Base-by-base conservation (phyloP, 2,888 invertebrate genomes). In the Hypena proboscidalis region DNA sequence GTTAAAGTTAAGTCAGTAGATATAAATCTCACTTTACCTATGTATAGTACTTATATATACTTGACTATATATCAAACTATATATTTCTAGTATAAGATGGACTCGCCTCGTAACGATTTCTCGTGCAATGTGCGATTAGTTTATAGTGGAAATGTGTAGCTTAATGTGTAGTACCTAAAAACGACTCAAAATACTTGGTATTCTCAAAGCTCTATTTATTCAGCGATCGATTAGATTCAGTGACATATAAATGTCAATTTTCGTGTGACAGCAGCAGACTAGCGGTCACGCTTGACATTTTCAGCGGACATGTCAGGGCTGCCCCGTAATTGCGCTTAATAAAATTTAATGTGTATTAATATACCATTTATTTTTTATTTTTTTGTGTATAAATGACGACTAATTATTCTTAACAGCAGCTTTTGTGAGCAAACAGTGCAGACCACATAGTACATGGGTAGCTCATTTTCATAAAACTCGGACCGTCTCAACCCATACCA, bases 281-380 rank as follows among this genome's bases (percentile, higher is more conserved):
- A n/a, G 54, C 33, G 37, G 48, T 20, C 17, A 40, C 26, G 35
- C 41, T 57, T 68, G 67, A 68, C 65, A 70, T 70, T 70, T 68
- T 43, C 50, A 50, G 48, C 10, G 34, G 37, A 40, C 31, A 41
- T 49, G 54, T 65, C 67, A 70, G 63, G 67, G 70, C 30, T 68
- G 64, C 5, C 62, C 22, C 55, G 19, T 46, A 43, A 49, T 38
- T 30, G 21, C 32, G 39, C 45, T 37, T 51, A 32, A 33, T 38
- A 33, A 39, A 25, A 40, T 44, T 49, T 38, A 44, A 31, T 37
- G 42, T 13, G 31, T 39, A 43, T 48, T 53, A 44, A 56, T 50
- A 36, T 33, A 15, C 21, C 36, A 40, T 7, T 32, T 9, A 14
- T 9, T 20, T 25, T 2, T 20, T n/a, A 36, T 25, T 2, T 20